Conservation (phyloP, 2,888 invertebrate genomes). For the Trissolcus japonicus region DNA sequence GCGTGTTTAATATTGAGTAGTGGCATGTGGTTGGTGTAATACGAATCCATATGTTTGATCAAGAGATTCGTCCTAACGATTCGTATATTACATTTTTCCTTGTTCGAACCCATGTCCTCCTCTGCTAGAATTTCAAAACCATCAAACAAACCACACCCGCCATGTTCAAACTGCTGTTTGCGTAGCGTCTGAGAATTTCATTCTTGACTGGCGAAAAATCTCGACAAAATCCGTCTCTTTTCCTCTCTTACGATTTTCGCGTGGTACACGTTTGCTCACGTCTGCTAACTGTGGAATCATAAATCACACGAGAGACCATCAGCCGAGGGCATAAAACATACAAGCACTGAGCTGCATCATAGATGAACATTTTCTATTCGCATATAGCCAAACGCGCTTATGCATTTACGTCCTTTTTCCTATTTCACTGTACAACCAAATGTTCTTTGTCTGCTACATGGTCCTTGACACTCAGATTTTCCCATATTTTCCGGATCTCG, state of each 20-base stretch:
- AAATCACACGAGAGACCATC: constrained; percentile 60
- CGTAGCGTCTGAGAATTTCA: constrained; percentile 48
- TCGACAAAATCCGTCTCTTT: constrained; percentile 51
- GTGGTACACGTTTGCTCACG: constrained; percentile 37
- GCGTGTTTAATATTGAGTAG: constrained; percentile 21
- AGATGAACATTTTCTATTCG: constrained; percentile 59
- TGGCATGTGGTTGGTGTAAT: constrained; percentile 5
- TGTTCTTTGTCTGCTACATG: constrained; percentile 43
- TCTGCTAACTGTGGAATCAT: constrained; percentile 51
- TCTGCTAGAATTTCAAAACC: constrained; percentile 13
- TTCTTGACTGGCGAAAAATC: constrained; percentile 57
- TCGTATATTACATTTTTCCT: constrained; percentile 23
- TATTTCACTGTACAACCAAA: constrained; percentile 57
- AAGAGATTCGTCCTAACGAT: constrained; percentile 11
- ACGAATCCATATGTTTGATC: constrained; percentile 15
- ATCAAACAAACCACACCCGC: constrained; percentile 25
- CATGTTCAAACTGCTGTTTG: constrained; percentile 25
- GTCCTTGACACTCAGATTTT: constrained; percentile 50
- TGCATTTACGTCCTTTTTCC: constrained; percentile 60
- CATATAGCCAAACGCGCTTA: constrained; percentile 49
- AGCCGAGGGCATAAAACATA: constrained; percentile 61
- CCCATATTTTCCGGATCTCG: constrained; percentile 39
- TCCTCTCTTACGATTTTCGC: constrained; percentile 25
- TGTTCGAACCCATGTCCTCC: constrained; percentile 12
- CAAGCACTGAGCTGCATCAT: constrained; percentile 58